Conservation (phyloP, 2,888 invertebrate species). For the Cyclophora punctaria region DNA sequence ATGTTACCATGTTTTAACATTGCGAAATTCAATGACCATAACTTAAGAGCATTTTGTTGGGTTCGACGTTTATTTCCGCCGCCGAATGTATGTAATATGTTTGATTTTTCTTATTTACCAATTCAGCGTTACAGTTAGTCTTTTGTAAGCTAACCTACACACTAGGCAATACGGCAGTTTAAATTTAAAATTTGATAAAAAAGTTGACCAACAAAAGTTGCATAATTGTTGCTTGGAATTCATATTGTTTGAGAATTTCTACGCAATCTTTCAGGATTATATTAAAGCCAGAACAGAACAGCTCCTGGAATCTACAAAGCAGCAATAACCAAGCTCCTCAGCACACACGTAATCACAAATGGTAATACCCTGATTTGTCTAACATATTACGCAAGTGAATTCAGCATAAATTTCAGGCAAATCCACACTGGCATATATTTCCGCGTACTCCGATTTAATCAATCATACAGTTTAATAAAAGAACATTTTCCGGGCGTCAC, state of each 20-base stretch:
- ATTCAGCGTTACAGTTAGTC: slow-evolving; percentile 19
- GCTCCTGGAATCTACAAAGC: too few species aligned
- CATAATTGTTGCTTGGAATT: too few species aligned
- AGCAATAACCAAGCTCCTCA: too few species aligned
- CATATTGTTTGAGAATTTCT: too few species aligned
- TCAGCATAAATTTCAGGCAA: too few species aligned
- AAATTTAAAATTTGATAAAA: too few species aligned
- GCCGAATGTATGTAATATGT: slow-evolving; percentile 12
- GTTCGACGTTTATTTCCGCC: slow-evolving; percentile 20
- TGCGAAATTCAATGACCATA: slow-evolving; percentile 8
- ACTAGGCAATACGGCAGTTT: slow-evolving; percentile 1
- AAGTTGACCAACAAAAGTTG: too few species aligned
- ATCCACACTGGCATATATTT: too few species aligned
- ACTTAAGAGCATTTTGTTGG: slow-evolving; percentile 16
- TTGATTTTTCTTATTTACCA: slow-evolving; percentile 24
- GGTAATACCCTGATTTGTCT: neutral
- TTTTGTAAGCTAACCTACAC: slow-evolving; percentile 2
- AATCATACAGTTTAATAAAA: neutral
- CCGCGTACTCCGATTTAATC: too few species aligned
- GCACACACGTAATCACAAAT: too few species aligned
- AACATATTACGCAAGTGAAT: neutral
- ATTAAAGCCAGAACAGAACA: too few species aligned
- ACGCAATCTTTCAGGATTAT: too few species aligned
- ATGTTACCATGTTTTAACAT: slow-evolving; percentile 2
- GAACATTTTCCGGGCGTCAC: neutral